phyloP scores from a whole-genome alignment of 2,113 vertebrate species.

The Anarrhichthys ocellatus region DNA sequence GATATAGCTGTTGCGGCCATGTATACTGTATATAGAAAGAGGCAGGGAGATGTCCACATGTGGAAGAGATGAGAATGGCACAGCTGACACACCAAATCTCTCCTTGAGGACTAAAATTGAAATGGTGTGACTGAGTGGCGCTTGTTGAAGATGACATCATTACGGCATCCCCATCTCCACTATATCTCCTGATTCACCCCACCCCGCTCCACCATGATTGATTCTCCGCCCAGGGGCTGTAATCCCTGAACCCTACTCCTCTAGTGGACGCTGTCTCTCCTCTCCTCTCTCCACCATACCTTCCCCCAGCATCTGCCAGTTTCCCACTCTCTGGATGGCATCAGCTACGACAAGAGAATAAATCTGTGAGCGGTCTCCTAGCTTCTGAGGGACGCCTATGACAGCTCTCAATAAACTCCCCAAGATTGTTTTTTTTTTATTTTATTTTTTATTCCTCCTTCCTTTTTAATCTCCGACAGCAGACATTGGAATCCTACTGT shows the following conservation, averaged over 20 bases:
- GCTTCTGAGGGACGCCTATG: conserved; percentile 63
- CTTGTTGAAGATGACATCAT: conserved; percentile 52
- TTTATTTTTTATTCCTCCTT: conserved; percentile 10
- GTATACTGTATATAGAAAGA: conserved; percentile 33
- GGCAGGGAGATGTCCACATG: conserved; percentile 41
- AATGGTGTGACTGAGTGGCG: conserved; percentile 65
- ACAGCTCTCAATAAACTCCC: conserved; percentile 82
- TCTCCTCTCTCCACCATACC: conserved; percentile 29
- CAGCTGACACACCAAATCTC: conserved; percentile 56
- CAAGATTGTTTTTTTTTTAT: conserved; percentile 70
- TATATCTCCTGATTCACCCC: conserved; percentile 41
- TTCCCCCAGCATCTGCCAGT: conserved; percentile 62
- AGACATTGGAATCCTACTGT: conserved; percentile 87
- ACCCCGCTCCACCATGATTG: conserved; percentile 69
- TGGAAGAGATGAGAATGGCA: conserved; percentile 59
- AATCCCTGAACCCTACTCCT: conserved; percentile 78
- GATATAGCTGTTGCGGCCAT: conserved; percentile 37
- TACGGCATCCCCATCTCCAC: conserved; percentile 30
- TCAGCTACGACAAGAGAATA: conserved; percentile 81
- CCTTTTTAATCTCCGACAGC: conserved; percentile 78
- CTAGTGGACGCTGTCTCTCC: conserved; percentile 51
- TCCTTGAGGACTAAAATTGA: conserved; percentile 64
- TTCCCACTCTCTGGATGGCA: conserved; percentile 63
- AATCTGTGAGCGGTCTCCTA: conserved; percentile 65
- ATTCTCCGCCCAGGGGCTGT: conserved; percentile 69